Evolutionary conservation across 2,888 invertebrate species (phyloP).

Genomic region (Drosophila atroscutellata): DNA sequence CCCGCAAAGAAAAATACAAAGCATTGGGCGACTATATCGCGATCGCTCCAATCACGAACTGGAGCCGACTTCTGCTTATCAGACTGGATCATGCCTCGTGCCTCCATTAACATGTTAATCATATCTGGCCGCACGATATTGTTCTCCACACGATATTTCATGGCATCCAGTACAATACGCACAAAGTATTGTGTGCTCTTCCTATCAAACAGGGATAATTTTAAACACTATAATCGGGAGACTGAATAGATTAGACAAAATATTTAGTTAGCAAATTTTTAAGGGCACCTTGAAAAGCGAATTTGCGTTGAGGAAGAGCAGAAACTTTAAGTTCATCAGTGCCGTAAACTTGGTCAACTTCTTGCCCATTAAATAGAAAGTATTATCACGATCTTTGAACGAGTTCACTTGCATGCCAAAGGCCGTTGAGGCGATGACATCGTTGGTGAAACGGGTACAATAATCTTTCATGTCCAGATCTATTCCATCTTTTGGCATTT

Average conservation of each 20-base stretch:
- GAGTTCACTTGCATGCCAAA: slow-evolving; percentile 86
- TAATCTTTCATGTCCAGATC: slow-evolving; percentile 85
- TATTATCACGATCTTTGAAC: slow-evolving; percentile 85
- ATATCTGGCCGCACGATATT: slow-evolving; percentile 86
- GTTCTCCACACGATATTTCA: slow-evolving; percentile 85
- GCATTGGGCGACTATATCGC: slow-evolving; percentile 87
- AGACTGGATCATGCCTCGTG: slow-evolving; percentile 83
- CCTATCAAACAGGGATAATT: slow-evolving; percentile 81
- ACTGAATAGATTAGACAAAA: not conserved
- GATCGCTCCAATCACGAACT: slow-evolving; percentile 84
- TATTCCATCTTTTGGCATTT: slow-evolving; percentile 31
- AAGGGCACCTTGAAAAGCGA: slow-evolving; percentile 51
- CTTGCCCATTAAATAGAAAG: slow-evolving; percentile 86
- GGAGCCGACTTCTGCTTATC: slow-evolving; percentile 60
- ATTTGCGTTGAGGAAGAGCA: slow-evolving; percentile 54
- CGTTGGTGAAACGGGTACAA: slow-evolving; percentile 82
- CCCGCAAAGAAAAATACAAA: slow-evolving; percentile 87
- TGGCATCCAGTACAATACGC: slow-evolving; percentile 84
- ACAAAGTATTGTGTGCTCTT: slow-evolving; percentile 84
- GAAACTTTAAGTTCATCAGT: slow-evolving; percentile 68
- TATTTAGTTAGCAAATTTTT: not conserved
- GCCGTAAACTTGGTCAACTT: slow-evolving; percentile 84
- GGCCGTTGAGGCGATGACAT: slow-evolving; percentile 85
- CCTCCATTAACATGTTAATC: slow-evolving; percentile 86
- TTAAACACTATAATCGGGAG: slow-evolving; percentile 54